Evolutionary conservation across 2,888 invertebrate genomes (phyloP), one percentile per base, ranked within the genome.

Genomic region (Cotesia congregata): DNA sequence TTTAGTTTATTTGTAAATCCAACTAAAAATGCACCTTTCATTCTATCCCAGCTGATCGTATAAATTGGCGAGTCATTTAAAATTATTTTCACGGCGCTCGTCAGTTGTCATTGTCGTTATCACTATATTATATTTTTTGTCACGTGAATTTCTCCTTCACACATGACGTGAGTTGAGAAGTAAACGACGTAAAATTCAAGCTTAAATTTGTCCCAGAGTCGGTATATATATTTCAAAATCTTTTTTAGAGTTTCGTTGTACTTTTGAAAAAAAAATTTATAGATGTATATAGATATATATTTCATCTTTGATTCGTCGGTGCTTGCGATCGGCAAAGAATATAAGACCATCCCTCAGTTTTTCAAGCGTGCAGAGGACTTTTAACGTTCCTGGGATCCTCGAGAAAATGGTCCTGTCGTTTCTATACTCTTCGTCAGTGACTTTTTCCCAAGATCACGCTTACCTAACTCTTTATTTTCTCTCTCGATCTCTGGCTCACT

Each of bases 51-150:
- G 76, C 76, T 78, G 74, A 60, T 75, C 67, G 74, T 65, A 30
- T 67, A 68, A 72, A 39, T 67, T 67, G 71, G 59, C 67, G 67
- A 72, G 64, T 75, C 67, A 76, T 76, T 74, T 62, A 62, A 71
- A 80, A 80, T 78, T 80, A 80, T 80, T 78, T 77, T 78, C 76
- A 72, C 76, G 71, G 7, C 62, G 72, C 72, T 72, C 74, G 72
- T 59, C 76, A 41, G 65, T 68, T 74, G 75, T 62, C 62, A 62
- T 62, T 59, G n/a, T 12, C n/a, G 9, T 59, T 59, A 12, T 12
- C n/a, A 12, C 12, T 59, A 12, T 9, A 59, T 12, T 17, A 62
- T 62, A 62, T 17, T 62, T 62, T 62, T 17, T 59, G 20, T 6
- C 30, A 12, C 20, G n/a, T 17, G 30, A 30, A 59, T 70, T 69